Evolutionary conservation across 2,113 vertebrate species (phyloP).

Genomic region (Microcebus jonahi): DNA sequence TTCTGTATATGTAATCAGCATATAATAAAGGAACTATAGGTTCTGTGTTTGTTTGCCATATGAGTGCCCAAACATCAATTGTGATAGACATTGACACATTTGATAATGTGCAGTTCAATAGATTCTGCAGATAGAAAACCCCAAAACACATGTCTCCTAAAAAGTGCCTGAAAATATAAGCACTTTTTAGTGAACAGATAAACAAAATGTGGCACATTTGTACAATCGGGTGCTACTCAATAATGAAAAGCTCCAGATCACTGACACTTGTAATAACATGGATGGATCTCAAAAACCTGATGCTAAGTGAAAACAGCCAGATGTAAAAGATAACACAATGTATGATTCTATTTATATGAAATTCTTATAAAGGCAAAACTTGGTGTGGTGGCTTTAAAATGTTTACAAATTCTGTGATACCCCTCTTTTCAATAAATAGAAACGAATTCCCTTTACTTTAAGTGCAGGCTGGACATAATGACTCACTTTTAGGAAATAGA

Average conservation of each 20-base stretch:
- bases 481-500: not conserved
- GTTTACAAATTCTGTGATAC: not conserved
- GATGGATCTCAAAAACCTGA: not conserved
- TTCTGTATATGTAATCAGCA: not conserved
- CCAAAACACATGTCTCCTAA: not conserved
- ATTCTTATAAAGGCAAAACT: not conserved
- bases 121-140: not conserved
- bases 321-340: not conserved
- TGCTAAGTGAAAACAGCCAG: not conserved
- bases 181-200: not conserved
- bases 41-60: not conserved
- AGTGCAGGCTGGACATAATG: not conserved
- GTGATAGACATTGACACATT: not conserved
- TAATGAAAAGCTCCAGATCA: not conserved
- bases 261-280: not conserved
- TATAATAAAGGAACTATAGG: not conserved
- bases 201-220: not conserved
- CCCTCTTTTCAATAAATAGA: not conserved
- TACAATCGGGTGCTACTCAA: not conserved
- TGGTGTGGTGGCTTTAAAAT: not conserved
- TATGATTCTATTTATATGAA: not conserved
- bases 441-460: not conserved
- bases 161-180: not conserved
- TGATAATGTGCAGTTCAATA: not conserved
- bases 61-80: not conserved